Base-by-base conservation (phyloP, 2,888 invertebrate species). In the Watsonalla binaria region DNA sequence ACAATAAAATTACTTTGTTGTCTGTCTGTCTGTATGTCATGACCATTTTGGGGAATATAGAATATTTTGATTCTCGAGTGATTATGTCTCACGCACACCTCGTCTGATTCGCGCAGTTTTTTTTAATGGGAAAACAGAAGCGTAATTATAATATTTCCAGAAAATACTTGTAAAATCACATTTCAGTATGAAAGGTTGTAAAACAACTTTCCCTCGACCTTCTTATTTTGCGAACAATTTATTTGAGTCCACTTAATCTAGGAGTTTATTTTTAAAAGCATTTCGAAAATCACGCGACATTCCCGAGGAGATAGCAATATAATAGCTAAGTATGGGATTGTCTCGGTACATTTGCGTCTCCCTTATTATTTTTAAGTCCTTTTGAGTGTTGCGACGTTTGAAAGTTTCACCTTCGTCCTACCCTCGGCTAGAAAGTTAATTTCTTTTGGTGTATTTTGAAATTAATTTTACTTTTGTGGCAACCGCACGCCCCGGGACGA, bases 401-500 rank as follows among this genome's bases (percentile, higher is more conserved):
- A 80, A 89, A 89, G 78, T 87, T 88, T 82, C 80, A 80, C 86
- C 80, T 78, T 74, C 70, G 75, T 78, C 76, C 72, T 71, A 71
- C 76, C 76, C 77, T 72, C 75, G 73, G 76, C 68, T 72, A 72
- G 76, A 78, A 89, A 90, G 89, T 89, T 89, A 89, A 90, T 90
- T 88, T 90, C 88, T 89, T 90, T 89, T 83, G 82, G 87, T 89
- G 86, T 88, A 86, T 89, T 89, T 88, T 88, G 83, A 90, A 89
- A 87, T 89, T 88, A 88, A 89, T 90, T 89, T 88, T 78, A 82
- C 87, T 89, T 83, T 89, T 88, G 87, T 85, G 76, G 81, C 80
- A 79, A 83, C 82, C 81, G 78, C 76, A 73, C 76, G 84, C 83
- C 88, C 68, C 78, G 65, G 86, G 84, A 80, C 76, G 80, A 84